These are phyloP conservation scores for Philopotamus ludificatus DNA, from an alignment of 1,140 invertebrate genomes.

Conservation along the genomic window DNA sequence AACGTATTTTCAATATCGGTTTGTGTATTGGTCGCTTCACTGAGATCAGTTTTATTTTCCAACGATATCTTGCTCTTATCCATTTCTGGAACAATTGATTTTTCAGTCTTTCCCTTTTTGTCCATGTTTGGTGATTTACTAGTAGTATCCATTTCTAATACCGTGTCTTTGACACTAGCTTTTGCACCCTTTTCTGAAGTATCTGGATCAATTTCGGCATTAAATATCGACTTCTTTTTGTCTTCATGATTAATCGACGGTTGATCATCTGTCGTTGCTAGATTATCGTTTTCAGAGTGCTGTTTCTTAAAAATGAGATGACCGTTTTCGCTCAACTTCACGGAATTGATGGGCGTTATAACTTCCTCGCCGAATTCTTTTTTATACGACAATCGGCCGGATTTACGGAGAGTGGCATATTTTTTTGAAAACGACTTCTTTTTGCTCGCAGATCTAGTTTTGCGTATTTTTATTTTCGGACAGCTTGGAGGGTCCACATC, in stretches of 20 bases:
- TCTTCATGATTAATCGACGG: too few relatives aligned
- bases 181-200: too few relatives aligned
- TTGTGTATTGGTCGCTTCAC: too few relatives aligned
- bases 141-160: too few relatives aligned
- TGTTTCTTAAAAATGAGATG: constrained; percentile 39
- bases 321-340: constrained; percentile 38
- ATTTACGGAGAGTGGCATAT: constrained; percentile 16
- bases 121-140: too few relatives aligned
- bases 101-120: too few relatives aligned
- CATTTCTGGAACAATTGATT: too few relatives aligned
- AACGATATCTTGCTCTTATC: too few relatives aligned
- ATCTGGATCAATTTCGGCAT: too few relatives aligned
- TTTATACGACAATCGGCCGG: constrained; percentile 9
- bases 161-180: too few relatives aligned
- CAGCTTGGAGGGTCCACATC: not conserved
- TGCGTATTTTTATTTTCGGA: not conserved
- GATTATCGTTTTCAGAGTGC: constrained; percentile 16
- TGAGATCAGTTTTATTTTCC: too few relatives aligned
- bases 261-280: not conserved
- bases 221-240: not conserved
- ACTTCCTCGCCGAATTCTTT: not conserved
- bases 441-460: not conserved
- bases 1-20: too few relatives aligned
- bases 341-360: constrained; percentile 28
- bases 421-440: not conserved